Percentiles rank a stretch among this genome's conserved stretches.
These are phyloP conservation scores for Cryptoprocta ferox DNA, from an alignment of 2,797 vertebrate species.

Conservation along the genomic window DNA sequence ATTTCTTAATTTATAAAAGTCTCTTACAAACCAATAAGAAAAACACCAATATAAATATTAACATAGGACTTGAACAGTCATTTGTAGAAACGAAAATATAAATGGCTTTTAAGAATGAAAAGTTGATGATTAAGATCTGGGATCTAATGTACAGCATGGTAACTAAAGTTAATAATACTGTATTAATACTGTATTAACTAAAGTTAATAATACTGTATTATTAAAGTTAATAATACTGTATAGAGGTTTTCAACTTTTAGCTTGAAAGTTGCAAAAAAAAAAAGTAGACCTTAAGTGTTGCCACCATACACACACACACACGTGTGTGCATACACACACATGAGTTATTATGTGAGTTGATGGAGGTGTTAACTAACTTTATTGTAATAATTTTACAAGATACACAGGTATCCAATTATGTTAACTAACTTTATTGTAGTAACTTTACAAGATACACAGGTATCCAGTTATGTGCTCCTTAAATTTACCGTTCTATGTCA, in stretches of 20 bases:
- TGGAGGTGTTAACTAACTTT: neutral
- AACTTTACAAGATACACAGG: neutral
- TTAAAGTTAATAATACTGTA: neutral
- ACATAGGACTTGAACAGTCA: neutral
- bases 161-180: neutral
- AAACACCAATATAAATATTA: neutral
- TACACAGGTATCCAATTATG: neutral
- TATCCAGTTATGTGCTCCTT: neutral
- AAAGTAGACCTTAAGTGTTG: neutral
- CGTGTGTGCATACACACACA: neutral
- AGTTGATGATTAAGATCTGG: neutral
- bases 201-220: neutral
- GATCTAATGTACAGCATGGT: neutral
- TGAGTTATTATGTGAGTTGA: neutral
- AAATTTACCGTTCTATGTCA: neutral
- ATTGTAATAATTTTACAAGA: neutral
- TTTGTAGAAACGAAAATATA: neutral
- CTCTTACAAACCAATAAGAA: neutral
- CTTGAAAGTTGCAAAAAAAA: neutral
- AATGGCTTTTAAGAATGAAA: constrained; percentile 6
- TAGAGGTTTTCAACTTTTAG: too few species aligned
- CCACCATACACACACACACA: neutral
- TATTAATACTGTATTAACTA: neutral
- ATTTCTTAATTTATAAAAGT: neutral
- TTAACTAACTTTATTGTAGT: neutral